A percentile compares a stretch with the other conserved stretches of the same genome.
Conservation (phyloP, 1,140 invertebrate species). For the Trichonephila clavata region DNA sequence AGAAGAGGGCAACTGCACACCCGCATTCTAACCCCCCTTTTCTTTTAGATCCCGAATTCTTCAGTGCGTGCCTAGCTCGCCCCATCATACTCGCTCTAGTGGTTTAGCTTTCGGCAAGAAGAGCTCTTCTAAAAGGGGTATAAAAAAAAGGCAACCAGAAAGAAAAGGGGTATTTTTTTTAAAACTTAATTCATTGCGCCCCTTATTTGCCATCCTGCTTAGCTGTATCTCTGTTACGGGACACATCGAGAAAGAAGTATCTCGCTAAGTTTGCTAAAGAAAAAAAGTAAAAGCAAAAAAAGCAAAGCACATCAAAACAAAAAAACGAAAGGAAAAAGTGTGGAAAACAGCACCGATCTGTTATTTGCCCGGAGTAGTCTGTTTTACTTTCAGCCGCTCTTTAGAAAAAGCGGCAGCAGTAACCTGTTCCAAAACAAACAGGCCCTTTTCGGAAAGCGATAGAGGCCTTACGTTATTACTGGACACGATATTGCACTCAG, state of each 20-base stretch:
- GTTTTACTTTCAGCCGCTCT: slow-evolving; percentile 21
- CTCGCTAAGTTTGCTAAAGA: background rate
- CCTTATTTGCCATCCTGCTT: slow-evolving; percentile 3
- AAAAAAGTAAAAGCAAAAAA: background rate
- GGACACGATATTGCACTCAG: slow-evolving; percentile 71
- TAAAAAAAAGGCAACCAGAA: background rate
- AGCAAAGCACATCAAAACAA: background rate
- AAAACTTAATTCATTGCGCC: background rate
- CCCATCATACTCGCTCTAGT: background rate
- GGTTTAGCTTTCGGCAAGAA: slow-evolving; percentile 10
- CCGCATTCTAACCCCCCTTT: background rate
- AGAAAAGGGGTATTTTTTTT: background rate
- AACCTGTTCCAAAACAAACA: slow-evolving; percentile 61
- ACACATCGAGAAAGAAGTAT: no score
- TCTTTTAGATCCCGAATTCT: background rate
- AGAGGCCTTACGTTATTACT: slow-evolving; percentile 38
- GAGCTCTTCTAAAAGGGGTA: background rate
- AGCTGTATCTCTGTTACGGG: no score
- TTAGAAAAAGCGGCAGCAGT: slow-evolving; percentile 13
- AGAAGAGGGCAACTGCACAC: background rate
- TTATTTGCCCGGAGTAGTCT: slow-evolving; percentile 25
- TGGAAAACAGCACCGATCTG: slow-evolving; percentile 12
- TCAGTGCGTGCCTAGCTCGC: background rate
- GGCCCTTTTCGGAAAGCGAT: background rate
- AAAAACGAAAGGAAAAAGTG: background rate